Evolutionary conservation across 2,113 vertebrate species (phyloP).

Genomic region (Poeciliopsis prolifica): DNA sequence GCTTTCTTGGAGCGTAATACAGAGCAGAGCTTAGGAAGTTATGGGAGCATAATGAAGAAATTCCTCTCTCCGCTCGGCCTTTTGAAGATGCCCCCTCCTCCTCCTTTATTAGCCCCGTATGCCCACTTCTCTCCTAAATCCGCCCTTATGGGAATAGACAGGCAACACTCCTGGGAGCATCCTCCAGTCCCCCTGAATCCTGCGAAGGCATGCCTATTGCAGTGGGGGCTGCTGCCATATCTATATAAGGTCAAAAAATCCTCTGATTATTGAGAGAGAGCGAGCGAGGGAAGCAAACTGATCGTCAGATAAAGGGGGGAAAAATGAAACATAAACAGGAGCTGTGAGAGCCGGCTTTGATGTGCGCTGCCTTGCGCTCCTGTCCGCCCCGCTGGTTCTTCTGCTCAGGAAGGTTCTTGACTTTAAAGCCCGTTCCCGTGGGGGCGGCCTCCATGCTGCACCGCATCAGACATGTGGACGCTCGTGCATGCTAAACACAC

Average conservation of each 20-base stretch:
- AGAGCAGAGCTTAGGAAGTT: slow-evolving; percentile 45
- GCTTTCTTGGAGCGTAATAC: slow-evolving; percentile 23
- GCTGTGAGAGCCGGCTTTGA: slow-evolving; percentile 54
- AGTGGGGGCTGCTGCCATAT: slow-evolving; percentile 22
- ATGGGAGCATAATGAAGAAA: slow-evolving; percentile 64
- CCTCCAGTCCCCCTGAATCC: slow-evolving; percentile 37
- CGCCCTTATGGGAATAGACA: slow-evolving; percentile 58
- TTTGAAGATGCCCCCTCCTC: slow-evolving; percentile 37
- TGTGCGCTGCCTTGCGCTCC: slow-evolving; percentile 48
- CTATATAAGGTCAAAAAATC: slow-evolving; percentile 67
- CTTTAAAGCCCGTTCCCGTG: slow-evolving; percentile 14
- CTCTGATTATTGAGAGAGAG: slow-evolving; percentile 27
- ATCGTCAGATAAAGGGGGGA: slow-evolving; percentile 60
- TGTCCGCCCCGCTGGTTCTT: neutral
- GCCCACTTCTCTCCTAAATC: slow-evolving; percentile 47
- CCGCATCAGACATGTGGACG: neutral
- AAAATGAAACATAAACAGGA: slow-evolving; percentile 72
- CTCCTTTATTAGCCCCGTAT: slow-evolving; percentile 31
- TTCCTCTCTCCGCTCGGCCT: slow-evolving; percentile 51
- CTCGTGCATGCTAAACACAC: neutral
- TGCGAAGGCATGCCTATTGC: slow-evolving; percentile 20
- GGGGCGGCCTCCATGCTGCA: slow-evolving; percentile 13
- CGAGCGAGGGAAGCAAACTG: slow-evolving; percentile 11
- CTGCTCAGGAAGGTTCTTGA: too few relatives aligned
- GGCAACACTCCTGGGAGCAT: slow-evolving; percentile 43